phyloP scores from a whole-genome alignment of 2,888 invertebrate genomes.

The Crematogaster levior region DNA sequence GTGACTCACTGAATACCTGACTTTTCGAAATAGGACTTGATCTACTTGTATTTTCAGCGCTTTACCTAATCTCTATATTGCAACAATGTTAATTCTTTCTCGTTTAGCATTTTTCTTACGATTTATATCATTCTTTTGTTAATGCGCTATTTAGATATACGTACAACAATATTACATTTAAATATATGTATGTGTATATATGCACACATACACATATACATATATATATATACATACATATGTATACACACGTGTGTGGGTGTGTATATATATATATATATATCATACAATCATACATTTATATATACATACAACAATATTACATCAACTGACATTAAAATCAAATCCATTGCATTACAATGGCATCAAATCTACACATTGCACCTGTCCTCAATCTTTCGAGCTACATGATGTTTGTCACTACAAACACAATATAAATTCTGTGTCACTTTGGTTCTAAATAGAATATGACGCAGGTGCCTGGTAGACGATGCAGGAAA shows the following conservation, averaged over 20 bases:
- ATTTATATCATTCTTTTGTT: conserved; percentile 57
- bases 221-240: conserved; percentile 18
- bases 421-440: conserved; percentile 37
- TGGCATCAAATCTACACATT: conserved; percentile 44
- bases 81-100: conserved; percentile 71
- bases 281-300: conserved; percentile 14
- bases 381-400: conserved; percentile 17
- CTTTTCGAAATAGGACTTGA: neutral
- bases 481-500: conserved; percentile 28
- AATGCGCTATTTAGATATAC: conserved; percentile 50
- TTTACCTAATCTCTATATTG: conserved; percentile 70
- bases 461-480: conserved; percentile 33
- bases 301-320: conserved; percentile 25
- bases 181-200: conserved; percentile 16
- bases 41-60: neutral
- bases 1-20: neutral
- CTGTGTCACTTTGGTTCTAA: conserved; percentile 24
- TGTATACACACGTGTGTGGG: neutral
- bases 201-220: conserved; percentile 15
- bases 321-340: conserved; percentile 61
- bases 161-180: conserved; percentile 12
- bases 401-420: conserved; percentile 8
- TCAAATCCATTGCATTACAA: conserved; percentile 42
- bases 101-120: conserved; percentile 59
- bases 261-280: neutral